A percentile compares a stretch with the other conserved stretches of the same genome.
phyloP scores from a whole-genome alignment of 2,113 vertebrate genomes.

The Forbesichthys papilliferus region DNA sequence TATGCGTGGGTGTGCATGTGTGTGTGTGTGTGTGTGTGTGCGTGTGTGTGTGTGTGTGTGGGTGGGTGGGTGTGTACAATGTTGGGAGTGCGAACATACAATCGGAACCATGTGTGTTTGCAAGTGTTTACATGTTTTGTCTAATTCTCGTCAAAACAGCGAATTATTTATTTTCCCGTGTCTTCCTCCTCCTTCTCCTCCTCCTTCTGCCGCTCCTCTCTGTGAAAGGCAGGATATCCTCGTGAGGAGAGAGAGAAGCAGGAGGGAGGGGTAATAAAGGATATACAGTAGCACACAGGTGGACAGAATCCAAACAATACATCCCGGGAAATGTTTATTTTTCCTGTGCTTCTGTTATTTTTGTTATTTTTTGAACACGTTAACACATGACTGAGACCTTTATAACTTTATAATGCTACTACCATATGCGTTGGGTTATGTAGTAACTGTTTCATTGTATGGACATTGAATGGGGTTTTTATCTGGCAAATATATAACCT shows the following conservation, averaged over 20 bases:
- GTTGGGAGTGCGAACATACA: background rate
- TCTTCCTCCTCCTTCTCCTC: background rate
- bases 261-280: constrained; percentile 9
- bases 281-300: constrained; percentile 39
- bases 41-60: background rate
- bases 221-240: constrained; percentile 65
- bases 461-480: no score
- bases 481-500: background rate
- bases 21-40: constrained; percentile 7
- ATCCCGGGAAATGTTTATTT: constrained; percentile 10
- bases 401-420: no score
- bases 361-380: no score
- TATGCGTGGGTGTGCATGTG: background rate
- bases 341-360: constrained; percentile 14
- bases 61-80: background rate
- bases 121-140: background rate
- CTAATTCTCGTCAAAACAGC: background rate
- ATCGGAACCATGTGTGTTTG: background rate
- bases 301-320: constrained; percentile 29
- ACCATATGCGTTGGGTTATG: no score
- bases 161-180: background rate
- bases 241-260: constrained; percentile 27
- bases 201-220: background rate
- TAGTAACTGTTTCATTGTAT: no score
- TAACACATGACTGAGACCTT: background rate